Percentiles rank a stretch among this genome's conserved stretches.
Conservation (phyloP, 1,140 invertebrate genomes). For the Formica selysi region DNA sequence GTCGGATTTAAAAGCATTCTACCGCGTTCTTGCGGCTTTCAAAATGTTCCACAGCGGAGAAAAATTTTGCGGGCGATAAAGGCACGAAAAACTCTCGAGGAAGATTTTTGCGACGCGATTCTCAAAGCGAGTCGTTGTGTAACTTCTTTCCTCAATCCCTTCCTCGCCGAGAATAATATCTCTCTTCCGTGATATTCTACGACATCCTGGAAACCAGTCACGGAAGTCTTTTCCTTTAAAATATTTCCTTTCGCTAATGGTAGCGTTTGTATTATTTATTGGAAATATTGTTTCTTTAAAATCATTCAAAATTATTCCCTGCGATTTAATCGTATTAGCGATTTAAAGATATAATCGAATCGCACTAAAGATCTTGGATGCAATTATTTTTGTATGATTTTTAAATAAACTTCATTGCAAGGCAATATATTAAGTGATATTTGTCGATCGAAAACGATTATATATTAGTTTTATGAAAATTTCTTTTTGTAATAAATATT, state of each 20-base stretch:
- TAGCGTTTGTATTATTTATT: slow-evolving; percentile 41
- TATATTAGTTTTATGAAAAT: too few species aligned
- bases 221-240: slow-evolving; percentile 58
- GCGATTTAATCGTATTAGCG: background rate
- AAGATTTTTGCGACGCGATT: slow-evolving; percentile 15
- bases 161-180: slow-evolving; percentile 53
- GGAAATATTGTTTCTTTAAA: slow-evolving; percentile 1
- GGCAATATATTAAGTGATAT: background rate
- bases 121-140: slow-evolving; percentile 50
- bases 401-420: too few species aligned
- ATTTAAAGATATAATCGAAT: background rate
- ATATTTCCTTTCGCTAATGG: slow-evolving; percentile 49
- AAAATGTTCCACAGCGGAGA: slow-evolving; percentile 28
- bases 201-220: slow-evolving; percentile 44
- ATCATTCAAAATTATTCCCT: background rate
- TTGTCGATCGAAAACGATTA: background rate
- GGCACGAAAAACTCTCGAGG: slow-evolving; percentile 6
- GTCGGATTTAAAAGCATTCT: slow-evolving; percentile 20
- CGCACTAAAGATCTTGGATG: background rate
- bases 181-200: slow-evolving; percentile 52
- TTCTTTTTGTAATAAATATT: too few species aligned
- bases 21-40: background rate
- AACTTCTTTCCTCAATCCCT: slow-evolving; percentile 49
- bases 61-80: slow-evolving; percentile 40
- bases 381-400: background rate